Conservation (phyloP, 2,797 vertebrate genomes). For the Xiphophorus birchmanni region DNA sequence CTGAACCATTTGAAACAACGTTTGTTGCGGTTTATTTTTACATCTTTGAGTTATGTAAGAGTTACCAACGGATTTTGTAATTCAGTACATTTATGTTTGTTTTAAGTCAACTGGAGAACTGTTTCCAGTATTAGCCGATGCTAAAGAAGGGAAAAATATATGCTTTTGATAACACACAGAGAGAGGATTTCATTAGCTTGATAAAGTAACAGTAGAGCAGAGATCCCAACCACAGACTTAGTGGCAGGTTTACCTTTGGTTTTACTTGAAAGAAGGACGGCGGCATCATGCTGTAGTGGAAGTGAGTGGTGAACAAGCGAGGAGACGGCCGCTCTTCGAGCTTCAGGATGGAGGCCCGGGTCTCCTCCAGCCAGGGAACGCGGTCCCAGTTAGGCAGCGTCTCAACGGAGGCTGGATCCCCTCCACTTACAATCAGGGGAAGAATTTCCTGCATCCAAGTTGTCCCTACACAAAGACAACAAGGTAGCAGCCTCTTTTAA, state of each 20-base stretch:
- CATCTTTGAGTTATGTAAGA: too few relatives aligned
- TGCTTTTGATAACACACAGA: not conserved
- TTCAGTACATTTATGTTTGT: too few relatives aligned
- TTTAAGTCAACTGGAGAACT: not conserved
- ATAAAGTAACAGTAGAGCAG: slow-evolving; percentile 5
- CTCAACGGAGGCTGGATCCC: slow-evolving; percentile 70
- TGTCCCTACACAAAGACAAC: slow-evolving; percentile 67
- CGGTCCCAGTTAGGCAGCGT: slow-evolving; percentile 76
- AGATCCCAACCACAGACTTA: not conserved
- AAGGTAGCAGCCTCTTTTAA: not conserved
- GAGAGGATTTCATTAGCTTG: not conserved
- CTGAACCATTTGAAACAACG: too few relatives aligned
- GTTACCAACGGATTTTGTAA: too few relatives aligned
- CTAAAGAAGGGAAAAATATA: too few relatives aligned
- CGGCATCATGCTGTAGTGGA: slow-evolving; percentile 75
- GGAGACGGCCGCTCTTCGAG: slow-evolving; percentile 75
- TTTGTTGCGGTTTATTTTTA: too few relatives aligned
- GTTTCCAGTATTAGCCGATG: too few relatives aligned
- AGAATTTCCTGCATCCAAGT: slow-evolving; percentile 82
- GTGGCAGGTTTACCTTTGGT: slow-evolving; percentile 63
- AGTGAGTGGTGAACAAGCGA: slow-evolving; percentile 72
- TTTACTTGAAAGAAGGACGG: slow-evolving; percentile 70
- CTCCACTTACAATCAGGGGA: slow-evolving; percentile 73
- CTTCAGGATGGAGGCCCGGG: slow-evolving; percentile 25
- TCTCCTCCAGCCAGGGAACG: slow-evolving; percentile 77